Base-by-base conservation (phyloP, 2,797 vertebrate genomes). In the Arvicola amphibius region DNA sequence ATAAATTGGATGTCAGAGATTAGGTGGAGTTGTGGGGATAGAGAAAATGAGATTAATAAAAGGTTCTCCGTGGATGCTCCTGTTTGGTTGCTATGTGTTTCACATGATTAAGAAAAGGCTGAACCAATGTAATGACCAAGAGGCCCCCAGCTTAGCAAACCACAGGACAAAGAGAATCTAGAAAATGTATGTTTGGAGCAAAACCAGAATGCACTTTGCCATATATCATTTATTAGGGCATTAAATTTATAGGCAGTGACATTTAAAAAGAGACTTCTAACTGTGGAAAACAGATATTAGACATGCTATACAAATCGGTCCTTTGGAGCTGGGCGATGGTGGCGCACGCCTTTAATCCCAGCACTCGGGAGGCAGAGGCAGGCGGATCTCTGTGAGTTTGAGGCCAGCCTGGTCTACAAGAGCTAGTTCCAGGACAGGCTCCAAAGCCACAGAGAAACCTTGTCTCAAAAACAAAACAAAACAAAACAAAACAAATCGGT, bases 221-320 rank as follows among this genome's bases (percentile, higher is more conserved):
- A 0, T 46, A 16, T 51, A 73, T 73, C 40, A 27, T 91, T 80
- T 83, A 65, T 61, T n/a, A 4, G 23, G 63, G 32, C 5, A n/a
- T 29, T 86, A 23, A 88, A 92, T 90, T 78, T 56, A 91, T 61
- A 88, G n/a, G n/a, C 76, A 71, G 74, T 37, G 65, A 29, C 83
- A 67, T 92, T 77, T 51, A 1, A 67, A 69, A 69, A 37, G 10
- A 63, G 1, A 71, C 67, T 77, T 43, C 74, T 63, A 94, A 85
- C 13, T 51, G 21, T 53, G n/a, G 27, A 78, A 91, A 95, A 79
- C 56, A 92, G 83, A 59, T 61, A 61, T 59, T 48, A 63, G 81
- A 46, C 88, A 51, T 78, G 25, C 23, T 80, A 76, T 13, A 25
- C 61, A 94, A 37, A 25, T 51, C 80, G 56, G 43, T 43, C 7